Evolutionary conservation across 2,888 invertebrate genomes (phyloP).

Genomic region (Scaptomyza reducta): DNA sequence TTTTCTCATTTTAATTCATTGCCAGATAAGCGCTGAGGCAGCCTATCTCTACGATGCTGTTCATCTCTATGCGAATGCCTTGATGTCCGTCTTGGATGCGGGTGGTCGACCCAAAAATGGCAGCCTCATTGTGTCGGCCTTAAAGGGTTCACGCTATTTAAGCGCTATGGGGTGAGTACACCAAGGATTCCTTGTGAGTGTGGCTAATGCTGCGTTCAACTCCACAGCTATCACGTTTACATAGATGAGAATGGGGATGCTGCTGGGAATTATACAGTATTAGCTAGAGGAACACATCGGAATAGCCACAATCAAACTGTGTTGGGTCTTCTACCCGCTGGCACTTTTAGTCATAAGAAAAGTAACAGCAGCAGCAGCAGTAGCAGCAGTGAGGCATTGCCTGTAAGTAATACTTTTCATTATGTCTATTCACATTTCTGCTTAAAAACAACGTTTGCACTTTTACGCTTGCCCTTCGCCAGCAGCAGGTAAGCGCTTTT

Average conservation of each 20-base stretch:
- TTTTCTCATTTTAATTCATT: slow-evolving; percentile 11
- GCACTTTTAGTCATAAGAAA: slow-evolving; percentile 88
- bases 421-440: background rate
- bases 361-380: slow-evolving; percentile 85
- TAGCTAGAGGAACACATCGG: slow-evolving; percentile 86
- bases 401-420: slow-evolving; percentile 87
- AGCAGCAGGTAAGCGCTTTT: slow-evolving; percentile 70
- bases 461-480: slow-evolving; percentile 48
- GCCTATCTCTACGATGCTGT: slow-evolving; percentile 97
- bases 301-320: slow-evolving; percentile 79
- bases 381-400: slow-evolving; percentile 86
- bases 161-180: slow-evolving; percentile 92
- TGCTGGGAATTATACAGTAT: slow-evolving; percentile 96
- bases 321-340: slow-evolving; percentile 92
- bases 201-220: background rate
- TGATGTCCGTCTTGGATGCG: slow-evolving; percentile 89
- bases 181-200: background rate
- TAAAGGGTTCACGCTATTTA: slow-evolving; percentile 91
- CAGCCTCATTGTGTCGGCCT: slow-evolving; percentile 90
- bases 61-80: slow-evolving; percentile 93
- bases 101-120: slow-evolving; percentile 91
- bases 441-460: slow-evolving; percentile 31
- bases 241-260: slow-evolving; percentile 97
- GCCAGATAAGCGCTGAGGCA: slow-evolving; percentile 93
- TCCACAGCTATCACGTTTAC: slow-evolving; percentile 92